Percentiles rank a stretch among this genome's conserved stretches.
phyloP scores from a whole-genome alignment of 2,888 invertebrate genomes.

The Drosophila demipolita region DNA sequence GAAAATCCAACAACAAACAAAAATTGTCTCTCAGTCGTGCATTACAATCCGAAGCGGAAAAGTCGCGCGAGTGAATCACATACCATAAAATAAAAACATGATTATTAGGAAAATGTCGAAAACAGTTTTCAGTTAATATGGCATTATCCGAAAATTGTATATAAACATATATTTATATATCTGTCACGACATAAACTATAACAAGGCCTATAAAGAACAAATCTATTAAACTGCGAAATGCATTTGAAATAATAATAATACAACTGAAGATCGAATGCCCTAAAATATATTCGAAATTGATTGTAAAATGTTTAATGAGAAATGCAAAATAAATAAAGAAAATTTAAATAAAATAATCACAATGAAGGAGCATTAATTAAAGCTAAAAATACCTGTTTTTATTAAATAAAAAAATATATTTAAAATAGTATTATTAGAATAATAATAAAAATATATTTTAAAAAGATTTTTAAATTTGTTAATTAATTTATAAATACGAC shows the following conservation, averaged over 20 bases:
- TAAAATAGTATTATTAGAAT: background rate
- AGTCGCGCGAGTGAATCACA: conserved; percentile 13
- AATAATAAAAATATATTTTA: background rate
- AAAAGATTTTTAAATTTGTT: background rate
- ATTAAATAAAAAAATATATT: accelerated
- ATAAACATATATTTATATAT: background rate
- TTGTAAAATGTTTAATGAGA: background rate
- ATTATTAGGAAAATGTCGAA: conserved; percentile 15
- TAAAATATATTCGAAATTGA: background rate
- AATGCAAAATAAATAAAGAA: background rate
- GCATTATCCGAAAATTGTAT: conserved; percentile 28
- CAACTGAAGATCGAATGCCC: background rate
- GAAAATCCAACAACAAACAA: background rate
- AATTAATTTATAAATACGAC: background rate
- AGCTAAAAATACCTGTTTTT: background rate
- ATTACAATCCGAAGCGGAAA: conserved; percentile 34
- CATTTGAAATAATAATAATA: background rate
- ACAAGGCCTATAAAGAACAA: conserved; percentile 18
- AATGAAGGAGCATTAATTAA: background rate
- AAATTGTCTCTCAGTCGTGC: conserved; percentile 30
- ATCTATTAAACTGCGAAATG: conserved; percentile 18
- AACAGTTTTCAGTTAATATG: conserved; percentile 3
- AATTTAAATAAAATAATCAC: background rate
- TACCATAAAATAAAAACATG: conserved; percentile 6
- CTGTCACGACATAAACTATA: conserved; percentile 48